Conservation (phyloP, 2,888 invertebrate species). For the Sericinus montela region DNA sequence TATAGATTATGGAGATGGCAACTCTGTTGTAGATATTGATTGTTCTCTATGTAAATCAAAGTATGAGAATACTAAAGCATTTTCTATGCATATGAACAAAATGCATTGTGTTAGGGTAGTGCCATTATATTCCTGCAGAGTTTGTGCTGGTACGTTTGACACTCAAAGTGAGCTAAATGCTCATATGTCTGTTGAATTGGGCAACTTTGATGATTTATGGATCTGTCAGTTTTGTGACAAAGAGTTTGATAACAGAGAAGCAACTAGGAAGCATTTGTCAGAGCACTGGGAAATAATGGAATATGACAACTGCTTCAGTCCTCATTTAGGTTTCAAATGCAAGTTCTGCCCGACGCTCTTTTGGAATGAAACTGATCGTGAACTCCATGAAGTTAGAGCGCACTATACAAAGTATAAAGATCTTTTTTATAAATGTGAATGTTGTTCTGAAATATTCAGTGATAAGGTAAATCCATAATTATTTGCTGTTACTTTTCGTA, state of each 20-base stretch:
- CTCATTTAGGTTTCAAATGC: constrained; percentile 73
- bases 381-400: constrained; percentile 57
- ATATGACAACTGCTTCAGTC: constrained; percentile 66
- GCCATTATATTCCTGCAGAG: constrained; percentile 57
- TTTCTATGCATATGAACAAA: constrained; percentile 55
- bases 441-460: constrained; percentile 57
- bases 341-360: constrained; percentile 67
- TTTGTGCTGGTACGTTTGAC: constrained; percentile 62
- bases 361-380: constrained; percentile 73
- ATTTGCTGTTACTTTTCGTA: neutral
- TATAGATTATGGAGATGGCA: constrained; percentile 46
- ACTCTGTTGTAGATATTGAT: constrained; percentile 35
- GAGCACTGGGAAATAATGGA: constrained; percentile 56
- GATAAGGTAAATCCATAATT: constrained; percentile 54
- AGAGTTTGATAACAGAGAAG: constrained; percentile 59
- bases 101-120: constrained; percentile 55
- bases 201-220: constrained; percentile 67
- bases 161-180: constrained; percentile 46
- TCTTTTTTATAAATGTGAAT: constrained; percentile 61
- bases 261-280: constrained; percentile 51
- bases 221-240: constrained; percentile 75
- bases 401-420: constrained; percentile 53
- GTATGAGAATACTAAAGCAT: constrained; percentile 36
- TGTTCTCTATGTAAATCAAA: constrained; percentile 55
- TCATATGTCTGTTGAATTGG: constrained; percentile 51